Percentiles rank a stretch among this genome's conserved stretches.
These are phyloP conservation scores for Lepidurus apus DNA, from an alignment of 1,140 invertebrate species.

Conservation along the genomic window DNA sequence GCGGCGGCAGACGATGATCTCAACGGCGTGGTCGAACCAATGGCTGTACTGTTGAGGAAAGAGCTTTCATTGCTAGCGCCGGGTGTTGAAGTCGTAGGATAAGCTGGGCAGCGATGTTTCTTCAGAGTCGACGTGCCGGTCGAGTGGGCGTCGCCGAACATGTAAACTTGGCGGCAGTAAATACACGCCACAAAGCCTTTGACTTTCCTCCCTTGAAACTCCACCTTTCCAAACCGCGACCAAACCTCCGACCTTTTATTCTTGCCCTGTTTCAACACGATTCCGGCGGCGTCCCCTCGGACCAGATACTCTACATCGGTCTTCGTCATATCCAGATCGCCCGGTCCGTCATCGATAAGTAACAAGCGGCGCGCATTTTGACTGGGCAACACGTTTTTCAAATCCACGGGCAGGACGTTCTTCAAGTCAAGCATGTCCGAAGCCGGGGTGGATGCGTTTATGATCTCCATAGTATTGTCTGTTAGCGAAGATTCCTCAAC, in stretches of 20 bases:
- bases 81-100: slow-evolving; percentile 15
- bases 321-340: slow-evolving; percentile 33
- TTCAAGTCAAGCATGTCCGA: slow-evolving; percentile 31
- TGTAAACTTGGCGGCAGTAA: slow-evolving; percentile 33
- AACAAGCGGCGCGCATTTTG: slow-evolving; percentile 27
- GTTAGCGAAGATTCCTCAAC: neutral
- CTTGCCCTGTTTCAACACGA: slow-evolving; percentile 28
- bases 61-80: slow-evolving; percentile 21
- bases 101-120: slow-evolving; percentile 31
- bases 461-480: neutral
- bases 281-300: slow-evolving; percentile 30
- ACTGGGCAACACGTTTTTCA: slow-evolving; percentile 30
- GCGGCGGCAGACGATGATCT: neutral
- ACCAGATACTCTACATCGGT: slow-evolving; percentile 31
- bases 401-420: slow-evolving; percentile 24
- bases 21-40: slow-evolving; percentile 12
- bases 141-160: slow-evolving; percentile 33
- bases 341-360: slow-evolving; percentile 33
- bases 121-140: slow-evolving; percentile 33
- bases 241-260: slow-evolving; percentile 30
- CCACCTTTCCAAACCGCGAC: slow-evolving; percentile 33
- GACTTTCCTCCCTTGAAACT: slow-evolving; percentile 30
- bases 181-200: slow-evolving; percentile 34
- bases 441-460: neutral
- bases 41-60: neutral